Evolutionary conservation across 2,797 vertebrate species (phyloP).

Genomic region (Calcarius lapponicus): DNA sequence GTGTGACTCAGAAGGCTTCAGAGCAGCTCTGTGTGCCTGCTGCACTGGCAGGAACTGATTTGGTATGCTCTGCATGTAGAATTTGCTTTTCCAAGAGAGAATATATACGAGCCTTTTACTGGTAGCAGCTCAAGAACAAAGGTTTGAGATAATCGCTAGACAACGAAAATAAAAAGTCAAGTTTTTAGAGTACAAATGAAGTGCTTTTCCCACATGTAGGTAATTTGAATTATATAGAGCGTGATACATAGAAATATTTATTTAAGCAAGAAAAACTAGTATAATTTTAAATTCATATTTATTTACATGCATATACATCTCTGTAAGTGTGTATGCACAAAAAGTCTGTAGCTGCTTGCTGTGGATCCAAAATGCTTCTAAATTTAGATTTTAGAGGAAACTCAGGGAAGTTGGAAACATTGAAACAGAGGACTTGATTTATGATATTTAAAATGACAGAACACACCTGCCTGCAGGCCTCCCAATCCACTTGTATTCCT

Average conservation of each 20-base stretch:
- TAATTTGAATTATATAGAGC: background rate
- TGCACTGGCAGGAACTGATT: background rate
- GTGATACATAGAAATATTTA: background rate
- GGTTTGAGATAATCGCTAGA: background rate
- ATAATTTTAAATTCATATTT: background rate
- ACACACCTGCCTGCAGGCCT: slow-evolving; percentile 52
- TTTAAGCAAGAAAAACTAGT: background rate
- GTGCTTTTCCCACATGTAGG: background rate
- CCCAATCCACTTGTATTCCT: background rate
- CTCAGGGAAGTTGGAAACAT: background rate
- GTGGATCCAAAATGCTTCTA: background rate
- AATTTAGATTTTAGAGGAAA: slow-evolving; percentile 13
- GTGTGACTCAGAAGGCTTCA: background rate
- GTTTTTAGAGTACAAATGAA: background rate
- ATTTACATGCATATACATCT: fast-evolving
- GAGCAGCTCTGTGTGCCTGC: background rate
- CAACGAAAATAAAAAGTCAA: background rate
- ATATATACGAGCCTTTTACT: background rate
- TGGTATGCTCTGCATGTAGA: background rate
- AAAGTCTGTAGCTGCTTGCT: background rate
- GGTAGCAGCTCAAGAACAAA: background rate
- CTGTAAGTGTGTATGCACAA: background rate
- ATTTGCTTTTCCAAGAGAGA: background rate
- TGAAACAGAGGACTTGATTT: slow-evolving; percentile 2
- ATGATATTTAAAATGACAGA: slow-evolving; percentile 59